phyloP scores from a whole-genome alignment of 2,797 vertebrate genomes.

The Gymnothorax reevesii region DNA sequence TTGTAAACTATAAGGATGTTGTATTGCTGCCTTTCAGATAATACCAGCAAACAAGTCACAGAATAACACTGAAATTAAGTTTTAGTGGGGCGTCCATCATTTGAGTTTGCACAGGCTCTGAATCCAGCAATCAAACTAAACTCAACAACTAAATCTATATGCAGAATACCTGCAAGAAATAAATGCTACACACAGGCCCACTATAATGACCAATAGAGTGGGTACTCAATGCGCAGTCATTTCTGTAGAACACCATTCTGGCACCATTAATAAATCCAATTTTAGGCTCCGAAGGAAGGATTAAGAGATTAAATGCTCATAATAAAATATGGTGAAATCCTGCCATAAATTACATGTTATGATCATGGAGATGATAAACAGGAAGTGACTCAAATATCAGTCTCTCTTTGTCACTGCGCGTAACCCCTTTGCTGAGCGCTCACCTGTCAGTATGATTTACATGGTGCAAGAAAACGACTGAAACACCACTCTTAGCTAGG shows the following conservation, averaged over 20 bases:
- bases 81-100: background rate
- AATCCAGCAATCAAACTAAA: background rate
- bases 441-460: background rate
- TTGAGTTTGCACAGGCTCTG: background rate
- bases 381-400: constrained; percentile 29
- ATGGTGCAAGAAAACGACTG: background rate
- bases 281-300: constrained; percentile 8
- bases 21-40: background rate
- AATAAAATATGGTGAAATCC: constrained; percentile 52
- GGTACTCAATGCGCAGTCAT: background rate
- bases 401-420: constrained; percentile 51
- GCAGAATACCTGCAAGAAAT: background rate
- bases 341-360: constrained; percentile 53
- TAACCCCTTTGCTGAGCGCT: constrained; percentile 62
- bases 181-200: background rate
- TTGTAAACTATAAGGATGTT: background rate
- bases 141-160: background rate
- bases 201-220: too few relatives aligned
- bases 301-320: constrained; percentile 51
- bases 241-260: background rate
- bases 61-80: background rate
- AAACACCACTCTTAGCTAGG: background rate
- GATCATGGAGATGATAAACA: constrained; percentile 51
- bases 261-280: background rate
- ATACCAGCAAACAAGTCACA: background rate